A percentile compares a stretch with the other conserved stretches of the same genome.
phyloP scores from a whole-genome alignment of 2,888 invertebrate genomes.

The Podabrus alpinus region DNA sequence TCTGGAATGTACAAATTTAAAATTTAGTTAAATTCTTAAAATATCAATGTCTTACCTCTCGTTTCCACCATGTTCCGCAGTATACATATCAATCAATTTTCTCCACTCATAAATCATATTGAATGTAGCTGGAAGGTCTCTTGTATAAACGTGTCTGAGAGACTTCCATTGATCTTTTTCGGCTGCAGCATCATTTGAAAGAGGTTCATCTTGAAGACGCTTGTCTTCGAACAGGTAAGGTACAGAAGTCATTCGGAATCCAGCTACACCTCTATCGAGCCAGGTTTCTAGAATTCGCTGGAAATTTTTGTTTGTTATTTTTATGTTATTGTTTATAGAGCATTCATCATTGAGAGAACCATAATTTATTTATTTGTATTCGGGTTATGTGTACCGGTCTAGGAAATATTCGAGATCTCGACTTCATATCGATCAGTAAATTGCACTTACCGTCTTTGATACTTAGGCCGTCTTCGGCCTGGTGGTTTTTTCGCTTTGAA shows the following conservation, averaged over 20 bases:
- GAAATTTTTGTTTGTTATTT: too few relatives aligned
- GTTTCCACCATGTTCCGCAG: constrained; percentile 47
- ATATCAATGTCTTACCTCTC: neutral
- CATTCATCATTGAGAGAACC: too few relatives aligned
- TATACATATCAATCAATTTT: constrained; percentile 63
- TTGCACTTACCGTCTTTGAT: too few relatives aligned
- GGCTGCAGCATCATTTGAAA: constrained; percentile 38
- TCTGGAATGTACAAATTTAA: constrained; percentile 49
- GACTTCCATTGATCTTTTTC: constrained; percentile 62
- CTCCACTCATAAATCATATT: constrained; percentile 71
- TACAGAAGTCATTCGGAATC: constrained; percentile 83
- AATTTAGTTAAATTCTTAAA: neutral
- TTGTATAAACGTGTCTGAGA: constrained; percentile 66
- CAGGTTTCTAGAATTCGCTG: constrained; percentile 74
- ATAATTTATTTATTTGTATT: too few relatives aligned
- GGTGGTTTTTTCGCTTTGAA: too few relatives aligned
- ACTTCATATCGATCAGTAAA: too few relatives aligned
- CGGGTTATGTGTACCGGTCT: too few relatives aligned
- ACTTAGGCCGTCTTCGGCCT: too few relatives aligned
- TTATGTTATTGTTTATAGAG: too few relatives aligned
- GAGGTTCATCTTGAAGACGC: constrained; percentile 53
- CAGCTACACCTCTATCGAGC: constrained; percentile 82
- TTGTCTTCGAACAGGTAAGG: constrained; percentile 55
- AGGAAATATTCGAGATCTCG: too few relatives aligned
- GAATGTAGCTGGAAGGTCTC: constrained; percentile 60